phyloP scores from a whole-genome alignment of 2,888 invertebrate species.

The Phalangium opilio region DNA sequence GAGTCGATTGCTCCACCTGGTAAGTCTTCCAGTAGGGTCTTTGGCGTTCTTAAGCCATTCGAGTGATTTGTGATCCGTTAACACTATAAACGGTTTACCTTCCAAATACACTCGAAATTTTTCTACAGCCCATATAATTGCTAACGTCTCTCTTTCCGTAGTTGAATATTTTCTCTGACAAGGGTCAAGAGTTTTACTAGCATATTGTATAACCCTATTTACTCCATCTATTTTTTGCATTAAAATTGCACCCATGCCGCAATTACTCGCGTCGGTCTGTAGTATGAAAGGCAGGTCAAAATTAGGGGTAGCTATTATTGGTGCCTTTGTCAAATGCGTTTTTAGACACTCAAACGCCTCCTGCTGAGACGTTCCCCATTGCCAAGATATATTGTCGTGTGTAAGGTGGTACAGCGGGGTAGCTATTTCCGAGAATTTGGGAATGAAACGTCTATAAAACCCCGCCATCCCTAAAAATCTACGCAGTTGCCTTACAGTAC shows the following conservation, averaged over 20 bases:
- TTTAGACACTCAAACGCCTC: constrained; percentile 9
- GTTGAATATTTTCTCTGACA: constrained; percentile 26
- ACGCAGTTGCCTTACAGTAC: constrained; percentile 2
- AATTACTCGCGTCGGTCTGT: constrained; percentile 21
- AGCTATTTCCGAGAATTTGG: constrained; percentile 4
- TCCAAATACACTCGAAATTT: constrained; percentile 33
- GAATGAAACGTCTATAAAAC: constrained; percentile 7
- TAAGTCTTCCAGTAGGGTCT: too few relatives aligned
- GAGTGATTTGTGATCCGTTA: too few relatives aligned
- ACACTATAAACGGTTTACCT: constrained; percentile 25
- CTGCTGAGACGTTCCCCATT: constrained; percentile 1
- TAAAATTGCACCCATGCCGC: constrained; percentile 22
- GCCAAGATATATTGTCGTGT: constrained; percentile 5
- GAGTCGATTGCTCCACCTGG: too few relatives aligned
- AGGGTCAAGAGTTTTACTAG: constrained; percentile 6
- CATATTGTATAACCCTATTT: constrained; percentile 20
- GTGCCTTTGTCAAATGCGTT: constrained; percentile 7
- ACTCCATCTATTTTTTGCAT: constrained; percentile 17
- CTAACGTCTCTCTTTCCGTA: constrained; percentile 32
- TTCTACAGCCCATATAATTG: constrained; percentile 27
- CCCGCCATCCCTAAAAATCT: background rate
- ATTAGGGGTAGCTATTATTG: constrained; percentile 19
- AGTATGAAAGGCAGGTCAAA: constrained; percentile 16
- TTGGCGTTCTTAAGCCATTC: too few relatives aligned
- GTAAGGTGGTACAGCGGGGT: constrained; percentile 6